phyloP scores from a whole-genome alignment of 2,113 vertebrate genomes.

The Tupaia tana region DNA sequence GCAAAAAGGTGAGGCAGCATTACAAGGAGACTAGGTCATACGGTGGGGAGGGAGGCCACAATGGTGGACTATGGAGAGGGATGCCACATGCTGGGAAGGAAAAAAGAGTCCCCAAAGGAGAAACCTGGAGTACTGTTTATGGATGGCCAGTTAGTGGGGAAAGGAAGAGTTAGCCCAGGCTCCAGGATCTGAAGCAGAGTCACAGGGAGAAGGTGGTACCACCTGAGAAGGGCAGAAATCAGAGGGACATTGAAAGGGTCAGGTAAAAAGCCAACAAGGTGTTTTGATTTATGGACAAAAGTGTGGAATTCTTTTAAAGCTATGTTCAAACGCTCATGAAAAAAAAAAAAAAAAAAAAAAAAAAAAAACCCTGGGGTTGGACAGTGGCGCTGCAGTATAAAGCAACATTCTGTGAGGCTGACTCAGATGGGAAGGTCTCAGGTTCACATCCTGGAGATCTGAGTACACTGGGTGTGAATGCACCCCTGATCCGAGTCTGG shows the following conservation, averaged over 20 bases:
- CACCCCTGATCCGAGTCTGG: too few species aligned
- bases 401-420: too few species aligned
- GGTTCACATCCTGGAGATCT: too few species aligned
- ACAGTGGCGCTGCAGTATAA: too few species aligned
- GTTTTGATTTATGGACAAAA: background rate
- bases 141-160: background rate
- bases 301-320: constrained; percentile 6
- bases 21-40: background rate
- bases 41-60: background rate
- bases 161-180: background rate
- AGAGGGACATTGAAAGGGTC: background rate
- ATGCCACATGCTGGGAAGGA: background rate
- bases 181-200: background rate
- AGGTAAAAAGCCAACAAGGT: background rate
- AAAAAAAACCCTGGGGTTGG: too few species aligned
- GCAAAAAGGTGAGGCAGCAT: background rate
- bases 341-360: background rate
- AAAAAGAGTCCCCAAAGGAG: background rate
- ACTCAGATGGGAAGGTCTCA: too few species aligned
- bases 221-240: background rate
- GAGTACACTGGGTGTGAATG: too few species aligned
- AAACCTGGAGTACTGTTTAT: background rate
- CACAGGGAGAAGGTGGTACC: background rate
- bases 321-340: background rate
- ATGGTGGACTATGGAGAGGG: background rate